Conservation (phyloP, 2,888 invertebrate genomes). For the Mechanitis mazaeus region DNA sequence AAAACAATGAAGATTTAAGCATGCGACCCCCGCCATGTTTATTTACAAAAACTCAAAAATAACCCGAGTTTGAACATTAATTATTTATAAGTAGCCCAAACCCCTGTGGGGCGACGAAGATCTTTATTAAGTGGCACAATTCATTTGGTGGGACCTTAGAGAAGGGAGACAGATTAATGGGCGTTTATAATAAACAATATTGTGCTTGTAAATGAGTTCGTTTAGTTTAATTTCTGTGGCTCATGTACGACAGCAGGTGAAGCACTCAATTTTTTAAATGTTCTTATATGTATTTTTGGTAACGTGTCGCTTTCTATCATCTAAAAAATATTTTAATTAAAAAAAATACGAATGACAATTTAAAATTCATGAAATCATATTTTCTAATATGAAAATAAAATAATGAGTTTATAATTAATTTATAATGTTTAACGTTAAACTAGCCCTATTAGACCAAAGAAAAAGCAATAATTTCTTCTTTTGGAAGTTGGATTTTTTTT, state of each 20-base stretch:
- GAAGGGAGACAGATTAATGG: slow-evolving; percentile 47
- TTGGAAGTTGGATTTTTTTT: too few relatives aligned
- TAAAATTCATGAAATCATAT: too few relatives aligned
- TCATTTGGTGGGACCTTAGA: slow-evolving; percentile 35
- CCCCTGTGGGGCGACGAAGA: slow-evolving; percentile 37
- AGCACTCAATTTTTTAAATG: slow-evolving; percentile 12
- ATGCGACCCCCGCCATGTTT: not conserved
- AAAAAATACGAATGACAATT: too few relatives aligned
- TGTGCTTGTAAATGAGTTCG: slow-evolving; percentile 36
- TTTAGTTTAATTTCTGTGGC: slow-evolving; percentile 25
- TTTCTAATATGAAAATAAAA: too few relatives aligned
- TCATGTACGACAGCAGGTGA: slow-evolving; percentile 15
- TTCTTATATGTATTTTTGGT: not conserved
- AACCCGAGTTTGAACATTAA: slow-evolving; percentile 31
- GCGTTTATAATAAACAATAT: slow-evolving; percentile 49
- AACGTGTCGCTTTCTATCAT: too few relatives aligned
- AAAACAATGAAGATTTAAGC: not conserved
- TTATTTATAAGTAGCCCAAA: slow-evolving; percentile 38
- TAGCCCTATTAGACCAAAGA: too few relatives aligned
- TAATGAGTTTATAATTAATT: too few relatives aligned
- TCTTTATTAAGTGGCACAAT: slow-evolving; percentile 55
- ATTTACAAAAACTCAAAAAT: slow-evolving; percentile 11
- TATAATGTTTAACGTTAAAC: too few relatives aligned
- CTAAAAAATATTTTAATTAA: too few relatives aligned
- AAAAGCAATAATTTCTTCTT: too few relatives aligned